phyloP scores from a whole-genome alignment of 2,113 vertebrate species.

The Dromiciops gliroides region DNA sequence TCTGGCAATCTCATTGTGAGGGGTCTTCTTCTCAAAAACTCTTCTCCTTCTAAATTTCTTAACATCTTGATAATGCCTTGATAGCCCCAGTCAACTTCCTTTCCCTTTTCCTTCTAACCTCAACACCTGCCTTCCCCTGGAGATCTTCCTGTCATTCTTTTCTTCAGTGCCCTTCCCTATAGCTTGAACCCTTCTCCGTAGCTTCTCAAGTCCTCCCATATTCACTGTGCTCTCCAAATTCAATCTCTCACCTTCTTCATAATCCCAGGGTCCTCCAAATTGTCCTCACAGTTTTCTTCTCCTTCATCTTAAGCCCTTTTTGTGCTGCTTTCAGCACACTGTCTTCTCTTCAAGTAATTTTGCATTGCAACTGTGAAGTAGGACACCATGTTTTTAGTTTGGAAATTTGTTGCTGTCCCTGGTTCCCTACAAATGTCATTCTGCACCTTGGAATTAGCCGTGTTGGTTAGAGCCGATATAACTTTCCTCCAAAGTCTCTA shows the following conservation, averaged over 20 bases:
- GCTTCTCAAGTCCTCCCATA: neutral
- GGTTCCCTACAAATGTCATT: fast-evolving
- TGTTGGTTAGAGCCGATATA: fast-evolving
- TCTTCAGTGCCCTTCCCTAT: neutral
- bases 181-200: neutral
- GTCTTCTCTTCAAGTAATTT: neutral
- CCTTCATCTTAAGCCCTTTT: neutral
- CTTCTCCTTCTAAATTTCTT: no score
- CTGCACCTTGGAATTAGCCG: fast-evolving
- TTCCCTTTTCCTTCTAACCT: neutral
- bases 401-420: neutral
- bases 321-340: neutral
- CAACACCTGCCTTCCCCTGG: neutral
- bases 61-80: no score
- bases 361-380: neutral
- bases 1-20: no score
- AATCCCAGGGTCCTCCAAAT: neutral
- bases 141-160: neutral
- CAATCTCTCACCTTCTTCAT: neutral
- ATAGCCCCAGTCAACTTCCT: neutral
- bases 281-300: neutral
- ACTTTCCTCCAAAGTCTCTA: neutral
- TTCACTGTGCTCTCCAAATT: neutral
- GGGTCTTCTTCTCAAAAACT: no score
- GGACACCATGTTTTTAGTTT: neutral